A percentile compares a stretch with the other conserved stretches of the same genome.
phyloP scores from a whole-genome alignment of 23 tunicate genomes.

The Halocynthia roretzi region DNA sequence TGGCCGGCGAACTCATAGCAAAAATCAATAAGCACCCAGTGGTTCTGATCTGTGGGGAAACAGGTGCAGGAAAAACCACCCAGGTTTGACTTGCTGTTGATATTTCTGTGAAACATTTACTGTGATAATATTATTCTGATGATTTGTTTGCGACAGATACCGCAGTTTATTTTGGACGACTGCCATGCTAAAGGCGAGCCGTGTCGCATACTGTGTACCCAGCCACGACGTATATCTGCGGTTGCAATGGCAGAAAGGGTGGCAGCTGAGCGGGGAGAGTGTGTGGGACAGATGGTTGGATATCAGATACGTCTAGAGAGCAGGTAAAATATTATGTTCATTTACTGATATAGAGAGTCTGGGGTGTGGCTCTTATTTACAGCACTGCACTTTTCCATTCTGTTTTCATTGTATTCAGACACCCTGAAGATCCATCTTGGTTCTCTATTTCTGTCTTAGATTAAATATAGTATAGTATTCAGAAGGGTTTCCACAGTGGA shows the following conservation, averaged over 20 bases:
- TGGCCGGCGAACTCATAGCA: slow-evolving; percentile 35
- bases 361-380: no score
- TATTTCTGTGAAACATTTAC: neutral
- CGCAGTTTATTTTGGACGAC: slow-evolving; percentile 92
- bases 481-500: no score
- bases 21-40: slow-evolving; percentile 50
- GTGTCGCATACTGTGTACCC: slow-evolving; percentile 79
- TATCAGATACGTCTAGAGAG: slow-evolving; percentile 92
- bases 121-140: neutral
- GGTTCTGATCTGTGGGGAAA: slow-evolving; percentile 61
- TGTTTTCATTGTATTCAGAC: no score
- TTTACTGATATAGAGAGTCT: no score
- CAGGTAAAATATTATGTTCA: slow-evolving; percentile 31
- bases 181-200: slow-evolving; percentile 52
- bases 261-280: slow-evolving; percentile 75
- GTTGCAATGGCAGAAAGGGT: slow-evolving; percentile 91
- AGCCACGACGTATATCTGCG: slow-evolving; percentile 76
- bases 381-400: no score
- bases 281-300: slow-evolving; percentile 91
- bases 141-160: slow-evolving; percentile 35
- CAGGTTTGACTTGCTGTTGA: slow-evolving; percentile 34
- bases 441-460: no score
- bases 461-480: no score
- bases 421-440: no score
- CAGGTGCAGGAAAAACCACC: slow-evolving; percentile 84